phyloP scores from a whole-genome alignment of 2,888 invertebrate genomes.

The Apotomis capreana region DNA sequence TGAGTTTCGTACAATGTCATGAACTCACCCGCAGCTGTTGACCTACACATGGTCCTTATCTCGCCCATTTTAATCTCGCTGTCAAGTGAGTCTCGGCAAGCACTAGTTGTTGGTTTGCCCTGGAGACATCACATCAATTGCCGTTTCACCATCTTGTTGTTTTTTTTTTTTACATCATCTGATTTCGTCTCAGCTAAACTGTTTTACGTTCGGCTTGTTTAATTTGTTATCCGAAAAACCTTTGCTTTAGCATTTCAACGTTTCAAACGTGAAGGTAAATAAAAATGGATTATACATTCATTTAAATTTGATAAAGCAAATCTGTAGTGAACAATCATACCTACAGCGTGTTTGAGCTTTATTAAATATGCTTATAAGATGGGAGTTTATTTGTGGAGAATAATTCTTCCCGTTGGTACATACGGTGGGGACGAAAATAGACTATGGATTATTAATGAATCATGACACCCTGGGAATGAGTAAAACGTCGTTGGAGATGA shows the following conservation, averaged over 20 bases:
- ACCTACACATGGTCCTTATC: slow-evolving; percentile 48
- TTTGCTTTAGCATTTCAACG: slow-evolving; percentile 1
- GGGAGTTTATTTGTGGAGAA: slow-evolving; percentile 22
- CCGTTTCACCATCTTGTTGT: slow-evolving; percentile 18
- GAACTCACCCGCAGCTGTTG: slow-evolving; percentile 42
- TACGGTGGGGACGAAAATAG: slow-evolving; percentile 21
- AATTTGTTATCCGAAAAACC: not conserved
- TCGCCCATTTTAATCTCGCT: slow-evolving; percentile 48
- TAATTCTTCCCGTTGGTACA: slow-evolving; percentile 37
- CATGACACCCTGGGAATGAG: slow-evolving; percentile 27
- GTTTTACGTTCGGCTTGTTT: not conserved
- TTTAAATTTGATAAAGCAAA: not conserved
- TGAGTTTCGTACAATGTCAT: slow-evolving; percentile 58
- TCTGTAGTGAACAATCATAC: slow-evolving; percentile 2
- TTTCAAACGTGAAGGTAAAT: not conserved
- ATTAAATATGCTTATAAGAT: not conserved
- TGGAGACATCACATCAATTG: slow-evolving; percentile 7
- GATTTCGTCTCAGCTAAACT: not conserved
- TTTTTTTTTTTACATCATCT: slow-evolving; percentile 8
- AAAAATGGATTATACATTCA: slow-evolving; percentile 1
- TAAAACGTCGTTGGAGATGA: slow-evolving; percentile 1
- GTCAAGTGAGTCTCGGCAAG: slow-evolving; percentile 30
- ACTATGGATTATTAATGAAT: slow-evolving; percentile 31
- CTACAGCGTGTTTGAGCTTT: slow-evolving; percentile 3
- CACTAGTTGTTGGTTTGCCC: slow-evolving; percentile 7